These are phyloP conservation scores for Tinea semifulvella DNA, from an alignment of 2,888 invertebrate genomes.

Conservation along the genomic window DNA sequence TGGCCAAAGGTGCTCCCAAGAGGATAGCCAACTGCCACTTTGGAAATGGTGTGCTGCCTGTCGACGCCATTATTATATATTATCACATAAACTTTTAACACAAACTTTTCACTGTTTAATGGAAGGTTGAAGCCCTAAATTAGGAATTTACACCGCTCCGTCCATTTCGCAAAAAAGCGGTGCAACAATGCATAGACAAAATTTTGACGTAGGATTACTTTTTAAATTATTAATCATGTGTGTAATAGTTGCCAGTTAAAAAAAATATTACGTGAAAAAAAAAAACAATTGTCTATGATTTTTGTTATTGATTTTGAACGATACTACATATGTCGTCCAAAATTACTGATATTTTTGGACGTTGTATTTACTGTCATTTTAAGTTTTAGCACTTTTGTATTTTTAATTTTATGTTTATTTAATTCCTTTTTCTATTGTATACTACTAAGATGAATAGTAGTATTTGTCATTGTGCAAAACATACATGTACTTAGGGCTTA, in stretches of 20 bases:
- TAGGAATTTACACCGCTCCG: slow-evolving; percentile 20
- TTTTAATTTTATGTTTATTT: no score
- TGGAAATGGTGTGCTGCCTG: slow-evolving; percentile 69
- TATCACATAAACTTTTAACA: slow-evolving; percentile 28
- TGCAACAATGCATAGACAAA: slow-evolving; percentile 28
- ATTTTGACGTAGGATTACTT: slow-evolving; percentile 26
- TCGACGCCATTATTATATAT: slow-evolving; percentile 46
- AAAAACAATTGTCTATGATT: no score
- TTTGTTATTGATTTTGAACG: no score
- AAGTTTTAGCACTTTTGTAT: no score
- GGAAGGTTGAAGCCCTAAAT: slow-evolving; percentile 28
- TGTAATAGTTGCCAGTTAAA: slow-evolving; percentile 4
- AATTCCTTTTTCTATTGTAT: no score
- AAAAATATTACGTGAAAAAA: no score
- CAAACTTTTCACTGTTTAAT: slow-evolving; percentile 46
- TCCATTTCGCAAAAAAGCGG: slow-evolving; percentile 17
- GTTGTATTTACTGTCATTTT: no score
- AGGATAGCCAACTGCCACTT: slow-evolving; percentile 90
- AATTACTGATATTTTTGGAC: no score
- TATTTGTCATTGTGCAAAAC: no score
- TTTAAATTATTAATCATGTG: slow-evolving; percentile 15
- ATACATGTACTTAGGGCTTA: no score
- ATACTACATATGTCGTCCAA: no score
- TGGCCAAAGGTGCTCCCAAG: slow-evolving; percentile 83
- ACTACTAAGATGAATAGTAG: no score